phyloP scores from a whole-genome alignment of 2,797 vertebrate genomes.

The Uromys caudimaculatus region DNA sequence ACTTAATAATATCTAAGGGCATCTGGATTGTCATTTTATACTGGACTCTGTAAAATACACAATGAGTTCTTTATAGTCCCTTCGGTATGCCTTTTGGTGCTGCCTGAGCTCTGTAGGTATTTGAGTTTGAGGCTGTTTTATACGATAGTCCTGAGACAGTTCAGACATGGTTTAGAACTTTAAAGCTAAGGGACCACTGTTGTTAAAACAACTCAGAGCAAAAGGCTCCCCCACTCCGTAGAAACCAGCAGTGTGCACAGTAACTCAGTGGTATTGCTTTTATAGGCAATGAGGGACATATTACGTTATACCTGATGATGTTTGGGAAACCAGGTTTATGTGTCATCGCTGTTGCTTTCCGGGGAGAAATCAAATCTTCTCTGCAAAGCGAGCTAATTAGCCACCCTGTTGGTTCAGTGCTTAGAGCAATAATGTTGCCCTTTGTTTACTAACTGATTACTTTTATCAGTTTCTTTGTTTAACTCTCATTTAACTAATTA shows the following conservation, averaged over 20 bases:
- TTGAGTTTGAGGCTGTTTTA: constrained; percentile 35
- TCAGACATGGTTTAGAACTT: constrained; percentile 41
- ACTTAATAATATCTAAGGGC: not conserved
- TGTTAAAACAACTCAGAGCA: constrained; percentile 8
- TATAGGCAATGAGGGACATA: constrained; percentile 15
- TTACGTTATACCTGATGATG: constrained; percentile 65
- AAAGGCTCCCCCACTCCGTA: not conserved
- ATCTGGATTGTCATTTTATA: constrained; percentile 37
- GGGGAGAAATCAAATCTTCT: constrained; percentile 72
- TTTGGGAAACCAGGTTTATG: constrained; percentile 62
- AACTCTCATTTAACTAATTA: constrained; percentile 68
- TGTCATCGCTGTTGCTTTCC: constrained; percentile 65
- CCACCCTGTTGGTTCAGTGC: constrained; percentile 16
- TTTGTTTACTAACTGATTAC: constrained; percentile 56
- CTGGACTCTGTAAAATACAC: not conserved
- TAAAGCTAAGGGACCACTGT: not conserved
- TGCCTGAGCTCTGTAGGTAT: not conserved
- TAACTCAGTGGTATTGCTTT: constrained; percentile 53
- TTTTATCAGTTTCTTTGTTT: constrained; percentile 62
- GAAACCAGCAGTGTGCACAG: not conserved
- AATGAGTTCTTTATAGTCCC: not conserved
- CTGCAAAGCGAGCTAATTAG: constrained; percentile 69
- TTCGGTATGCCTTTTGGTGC: not conserved
- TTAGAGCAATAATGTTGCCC: constrained; percentile 37
- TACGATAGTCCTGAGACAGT: not conserved